Evolutionary conservation across 2,888 invertebrate species (phyloP), one percentile per base, ranked within the genome.

Genomic region (Drosophila kanekoi): DNA sequence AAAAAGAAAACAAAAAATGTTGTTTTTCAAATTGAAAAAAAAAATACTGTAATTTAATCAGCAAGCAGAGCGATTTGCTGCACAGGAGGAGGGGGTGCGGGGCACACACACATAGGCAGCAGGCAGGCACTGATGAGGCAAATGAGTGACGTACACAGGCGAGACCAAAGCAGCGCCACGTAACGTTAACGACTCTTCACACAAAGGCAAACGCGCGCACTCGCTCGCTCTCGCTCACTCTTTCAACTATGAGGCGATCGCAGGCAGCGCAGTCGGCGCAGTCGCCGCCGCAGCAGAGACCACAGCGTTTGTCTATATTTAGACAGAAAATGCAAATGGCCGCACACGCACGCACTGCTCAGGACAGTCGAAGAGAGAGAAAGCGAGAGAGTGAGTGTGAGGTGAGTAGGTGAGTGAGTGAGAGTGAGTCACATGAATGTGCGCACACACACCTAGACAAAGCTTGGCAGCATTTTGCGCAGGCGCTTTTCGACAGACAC

Each of bases 241-340:
- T 11, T 63, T 43, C 57, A 76, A 78, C 78, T 76, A 76, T 54
- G 59, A 49, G 56, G 38, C 56, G 75, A 76, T 68, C 72, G 60
- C 67, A 49, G 48, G 52, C 45, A 47, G 54, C 37, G 52, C 63
- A 48, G 53, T 41, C 63, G 53, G 1, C 40, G 38, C 33, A 58
- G 56, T 53, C 40, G 33, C 37, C 14, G 37, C 44, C 44, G 60
- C 60, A 60, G 61, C 56, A 35, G 45, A 44, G 41, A 32, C 62
- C 45, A 45, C 68, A 61, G 56, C 54, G 33, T 13, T 65, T 84
- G 82, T 83, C 87, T 87, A 87, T 81, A 89, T 87, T 86, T 87
- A 87, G 89, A 60, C 74, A 60, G 77, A 88, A 89, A 87, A 89
- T 81, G 88, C 82, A 86, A 89, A 86, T 88, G 86, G 86, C 89